Percentiles rank a stretch among this genome's conserved stretches.
Conservation (phyloP, 2,113 vertebrate species). For the Zosterops hypoxanthus region DNA sequence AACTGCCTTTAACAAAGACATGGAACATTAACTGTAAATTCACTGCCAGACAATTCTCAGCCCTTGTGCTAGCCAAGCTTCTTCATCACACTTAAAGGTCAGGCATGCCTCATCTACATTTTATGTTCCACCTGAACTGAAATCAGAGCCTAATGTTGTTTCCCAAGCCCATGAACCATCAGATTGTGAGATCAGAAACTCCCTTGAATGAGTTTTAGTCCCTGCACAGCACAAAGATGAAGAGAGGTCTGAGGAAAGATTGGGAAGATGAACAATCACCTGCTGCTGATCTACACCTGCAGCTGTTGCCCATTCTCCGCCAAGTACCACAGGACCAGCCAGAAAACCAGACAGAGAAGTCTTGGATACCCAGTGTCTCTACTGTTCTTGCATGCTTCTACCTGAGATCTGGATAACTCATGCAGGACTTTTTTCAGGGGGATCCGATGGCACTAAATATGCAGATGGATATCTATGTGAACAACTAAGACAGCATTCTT, state of each 20-base stretch:
- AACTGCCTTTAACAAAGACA: neutral
- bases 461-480: neutral
- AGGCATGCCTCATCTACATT: neutral
- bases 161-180: neutral
- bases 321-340: neutral
- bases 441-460: neutral
- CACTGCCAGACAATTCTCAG: neutral
- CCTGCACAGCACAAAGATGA: neutral
- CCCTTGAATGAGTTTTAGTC: neutral
- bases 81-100: neutral
- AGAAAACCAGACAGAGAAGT: neutral
- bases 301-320: neutral
- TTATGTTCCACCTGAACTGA: neutral
- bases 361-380: neutral
- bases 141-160: neutral
- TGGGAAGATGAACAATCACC: neutral
- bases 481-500: neutral
- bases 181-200: neutral
- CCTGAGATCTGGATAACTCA: neutral
- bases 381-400: rapidly evolving
- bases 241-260: neutral
- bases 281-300: neutral
- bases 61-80: neutral
- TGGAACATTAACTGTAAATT: neutral
- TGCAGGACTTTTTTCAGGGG: neutral